phyloP scores from a whole-genome alignment of 1,140 invertebrate genomes.

The Eupeodes corollae region DNA sequence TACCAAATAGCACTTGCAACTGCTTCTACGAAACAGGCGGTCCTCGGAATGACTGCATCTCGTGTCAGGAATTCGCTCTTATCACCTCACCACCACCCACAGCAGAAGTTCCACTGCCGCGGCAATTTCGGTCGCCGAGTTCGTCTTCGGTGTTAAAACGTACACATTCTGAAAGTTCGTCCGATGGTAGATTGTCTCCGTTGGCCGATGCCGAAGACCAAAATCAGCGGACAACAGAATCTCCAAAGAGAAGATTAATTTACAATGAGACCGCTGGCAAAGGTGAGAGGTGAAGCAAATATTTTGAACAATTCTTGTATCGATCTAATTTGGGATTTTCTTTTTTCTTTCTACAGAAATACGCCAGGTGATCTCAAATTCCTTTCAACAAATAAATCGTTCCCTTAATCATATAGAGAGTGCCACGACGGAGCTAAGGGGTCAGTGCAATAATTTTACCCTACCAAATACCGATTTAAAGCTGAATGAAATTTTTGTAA shows the following conservation, averaged over 20 bases:
- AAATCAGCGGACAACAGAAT: background rate
- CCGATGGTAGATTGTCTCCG: background rate
- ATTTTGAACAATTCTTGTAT: background rate
- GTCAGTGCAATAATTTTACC: conserved; percentile 22
- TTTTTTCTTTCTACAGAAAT: conserved; percentile 15
- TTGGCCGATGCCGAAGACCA: background rate
- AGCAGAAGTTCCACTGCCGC: too few species aligned
- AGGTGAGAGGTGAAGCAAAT: background rate
- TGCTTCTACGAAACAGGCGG: too few species aligned
- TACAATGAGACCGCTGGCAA: background rate
- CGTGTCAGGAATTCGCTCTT: too few species aligned
- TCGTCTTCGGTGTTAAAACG: too few species aligned
- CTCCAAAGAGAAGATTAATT: background rate
- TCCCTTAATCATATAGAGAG: conserved; percentile 24
- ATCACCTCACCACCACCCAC: too few species aligned
- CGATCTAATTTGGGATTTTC: background rate
- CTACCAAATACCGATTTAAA: conserved; percentile 21
- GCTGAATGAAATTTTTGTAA: conserved; percentile 27
- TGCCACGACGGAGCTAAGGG: conserved; percentile 21
- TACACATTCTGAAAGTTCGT: too few species aligned
- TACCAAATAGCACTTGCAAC: too few species aligned
- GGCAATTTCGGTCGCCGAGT: too few species aligned
- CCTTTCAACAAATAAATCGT: conserved; percentile 21
- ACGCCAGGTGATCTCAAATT: conserved; percentile 21
- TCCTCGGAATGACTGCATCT: too few species aligned